These are phyloP conservation scores for Volucella zonaria DNA, from an alignment of 2,888 invertebrate genomes.

Conservation along the genomic window DNA sequence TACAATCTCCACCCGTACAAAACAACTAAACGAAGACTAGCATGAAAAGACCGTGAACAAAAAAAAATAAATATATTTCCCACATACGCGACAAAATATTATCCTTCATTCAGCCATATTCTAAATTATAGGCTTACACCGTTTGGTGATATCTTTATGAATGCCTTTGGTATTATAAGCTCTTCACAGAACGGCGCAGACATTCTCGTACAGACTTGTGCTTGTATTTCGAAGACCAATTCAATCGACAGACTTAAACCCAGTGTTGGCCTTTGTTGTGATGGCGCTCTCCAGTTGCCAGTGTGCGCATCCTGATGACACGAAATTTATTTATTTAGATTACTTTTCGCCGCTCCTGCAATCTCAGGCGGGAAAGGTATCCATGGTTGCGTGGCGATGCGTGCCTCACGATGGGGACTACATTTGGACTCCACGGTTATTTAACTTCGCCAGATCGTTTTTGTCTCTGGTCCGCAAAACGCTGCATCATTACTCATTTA, in stretches of 20 bases:
- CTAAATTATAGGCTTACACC: slow-evolving; percentile 45
- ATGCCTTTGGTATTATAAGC: not conserved
- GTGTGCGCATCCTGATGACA: slow-evolving; percentile 64
- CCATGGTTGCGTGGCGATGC: slow-evolving; percentile 65
- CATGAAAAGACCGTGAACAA: not conserved
- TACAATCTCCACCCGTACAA: slow-evolving; percentile 16
- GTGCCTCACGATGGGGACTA: slow-evolving; percentile 31
- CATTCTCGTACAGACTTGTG: slow-evolving; percentile 1
- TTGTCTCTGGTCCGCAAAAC: slow-evolving; percentile 15
- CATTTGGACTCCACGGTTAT: not conserved
- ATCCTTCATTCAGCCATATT: slow-evolving; percentile 27
- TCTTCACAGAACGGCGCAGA: not conserved
- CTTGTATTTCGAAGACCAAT: not conserved
- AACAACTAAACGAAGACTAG: not conserved
- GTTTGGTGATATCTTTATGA: not conserved
- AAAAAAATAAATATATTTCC: not conserved
- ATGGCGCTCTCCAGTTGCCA: slow-evolving; percentile 67
- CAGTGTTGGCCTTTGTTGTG: slow-evolving; percentile 59
- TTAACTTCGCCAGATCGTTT: not conserved
- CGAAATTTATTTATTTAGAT: slow-evolving; percentile 64
- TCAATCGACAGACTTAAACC: slow-evolving; percentile 15
- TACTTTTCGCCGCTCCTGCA: slow-evolving; percentile 51
- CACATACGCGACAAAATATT: slow-evolving; percentile 64
- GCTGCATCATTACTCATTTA: slow-evolving; percentile 71
- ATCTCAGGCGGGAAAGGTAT: slow-evolving; percentile 5